Percentiles rank a stretch among this genome's conserved stretches.
phyloP scores from a whole-genome alignment of 2,888 invertebrate genomes.

The Nomada flava region DNA sequence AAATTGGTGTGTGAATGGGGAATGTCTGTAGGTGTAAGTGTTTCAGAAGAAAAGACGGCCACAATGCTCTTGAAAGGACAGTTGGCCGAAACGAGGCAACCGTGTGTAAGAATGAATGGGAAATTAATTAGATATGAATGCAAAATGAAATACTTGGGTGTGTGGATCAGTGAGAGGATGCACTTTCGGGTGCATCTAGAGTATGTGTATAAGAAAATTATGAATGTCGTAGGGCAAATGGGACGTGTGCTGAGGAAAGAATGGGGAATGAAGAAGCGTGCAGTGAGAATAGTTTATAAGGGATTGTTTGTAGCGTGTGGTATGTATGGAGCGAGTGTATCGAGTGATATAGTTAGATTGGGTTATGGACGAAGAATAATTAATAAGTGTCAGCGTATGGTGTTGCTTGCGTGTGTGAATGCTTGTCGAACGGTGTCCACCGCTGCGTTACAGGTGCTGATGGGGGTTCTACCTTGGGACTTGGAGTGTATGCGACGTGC shows the following conservation, averaged over 20 bases:
- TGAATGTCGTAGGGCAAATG: too few relatives aligned
- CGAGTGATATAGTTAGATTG: too few relatives aligned
- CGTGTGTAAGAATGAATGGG: background rate
- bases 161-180: constrained; percentile 3
- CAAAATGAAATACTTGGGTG: constrained; percentile 4
- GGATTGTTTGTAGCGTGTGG: too few relatives aligned
- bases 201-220: background rate
- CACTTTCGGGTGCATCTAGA: background rate
- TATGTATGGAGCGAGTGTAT: too few relatives aligned
- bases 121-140: background rate
- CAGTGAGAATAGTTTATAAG: too few relatives aligned
- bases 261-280: too few relatives aligned
- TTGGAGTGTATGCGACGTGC: background rate
- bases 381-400: background rate
- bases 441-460: background rate
- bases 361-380: too few relatives aligned
- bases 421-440: background rate
- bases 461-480: background rate
- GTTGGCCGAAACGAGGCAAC: background rate
- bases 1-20: background rate
- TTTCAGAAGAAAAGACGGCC: background rate
- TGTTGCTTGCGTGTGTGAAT: background rate
- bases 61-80: background rate
- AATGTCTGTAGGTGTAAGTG: background rate
- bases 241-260: too few relatives aligned